Evolutionary conservation across 1,140 invertebrate species (phyloP).

Genomic region (Cydia strobilella): DNA sequence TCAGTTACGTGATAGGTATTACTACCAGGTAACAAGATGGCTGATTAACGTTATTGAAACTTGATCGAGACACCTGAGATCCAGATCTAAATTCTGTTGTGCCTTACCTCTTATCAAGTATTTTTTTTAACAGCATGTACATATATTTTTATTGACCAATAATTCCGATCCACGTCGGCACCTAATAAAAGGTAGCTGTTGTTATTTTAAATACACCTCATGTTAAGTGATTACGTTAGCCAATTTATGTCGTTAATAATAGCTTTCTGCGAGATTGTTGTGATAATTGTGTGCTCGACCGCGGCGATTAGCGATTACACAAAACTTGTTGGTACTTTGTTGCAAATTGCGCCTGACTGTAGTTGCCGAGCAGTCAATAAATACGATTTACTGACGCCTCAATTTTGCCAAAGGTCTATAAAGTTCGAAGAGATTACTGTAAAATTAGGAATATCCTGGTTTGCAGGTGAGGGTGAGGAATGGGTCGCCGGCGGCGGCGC

Average conservation of each 20-base stretch:
- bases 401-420: slow-evolving; percentile 73
- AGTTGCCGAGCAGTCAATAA: slow-evolving; percentile 65
- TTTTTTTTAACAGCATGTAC: too few relatives aligned
- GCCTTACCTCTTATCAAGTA: too few relatives aligned
- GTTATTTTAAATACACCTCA: slow-evolving; percentile 28
- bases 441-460: slow-evolving; percentile 77
- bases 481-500: slow-evolving; percentile 61
- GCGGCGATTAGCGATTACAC: slow-evolving; percentile 64
- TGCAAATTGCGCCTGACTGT: slow-evolving; percentile 42
- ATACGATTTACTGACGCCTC: slow-evolving; percentile 75
- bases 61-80: too few relatives aligned
- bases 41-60: too few relatives aligned
- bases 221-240: slow-evolving; percentile 23
- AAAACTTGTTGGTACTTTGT: slow-evolving; percentile 49
- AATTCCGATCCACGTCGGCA: background rate
- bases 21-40: too few relatives aligned
- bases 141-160: background rate
- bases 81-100: too few relatives aligned
- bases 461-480: slow-evolving; percentile 68
- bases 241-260: slow-evolving; percentile 25
- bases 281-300: slow-evolving; percentile 54
- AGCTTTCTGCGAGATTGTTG: slow-evolving; percentile 40
- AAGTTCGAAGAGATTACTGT: slow-evolving; percentile 70
- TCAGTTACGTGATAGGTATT: too few relatives aligned
- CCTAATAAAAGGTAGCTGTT: slow-evolving; percentile 1